These are phyloP conservation scores for Melieria picta DNA, from an alignment of 2,888 invertebrate species.

Conservation along the genomic window DNA sequence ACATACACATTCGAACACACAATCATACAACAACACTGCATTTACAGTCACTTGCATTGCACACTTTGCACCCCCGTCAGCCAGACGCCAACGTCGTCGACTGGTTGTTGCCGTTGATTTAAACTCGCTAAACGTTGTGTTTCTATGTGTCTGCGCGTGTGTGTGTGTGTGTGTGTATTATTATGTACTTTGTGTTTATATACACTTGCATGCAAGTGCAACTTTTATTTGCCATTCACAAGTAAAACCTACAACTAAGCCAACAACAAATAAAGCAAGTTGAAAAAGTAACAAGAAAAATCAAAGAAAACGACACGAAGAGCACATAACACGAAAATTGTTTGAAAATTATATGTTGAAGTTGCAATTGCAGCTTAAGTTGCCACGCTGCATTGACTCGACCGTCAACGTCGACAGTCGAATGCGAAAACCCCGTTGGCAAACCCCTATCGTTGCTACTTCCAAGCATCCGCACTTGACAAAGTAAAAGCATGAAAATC, in stretches of 20 bases:
- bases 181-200: too few relatives aligned
- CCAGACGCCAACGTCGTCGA: too few relatives aligned
- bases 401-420: not conserved
- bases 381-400: not conserved
- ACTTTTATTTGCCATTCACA: conserved; percentile 1
- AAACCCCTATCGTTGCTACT: not conserved
- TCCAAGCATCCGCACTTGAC: not conserved
- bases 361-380: conserved; percentile 26
- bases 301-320: not conserved
- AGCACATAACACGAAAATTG: conserved; percentile 10
- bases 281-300: not conserved
- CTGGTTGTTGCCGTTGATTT: too few relatives aligned
- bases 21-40: too few relatives aligned
- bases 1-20: too few relatives aligned
- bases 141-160: not conserved
- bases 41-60: too few relatives aligned
- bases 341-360: conserved; percentile 29
- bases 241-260: too few relatives aligned
- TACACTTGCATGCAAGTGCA: not conserved
- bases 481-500: not conserved
- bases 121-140: not conserved
- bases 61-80: too few relatives aligned
- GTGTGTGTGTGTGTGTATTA: not conserved
- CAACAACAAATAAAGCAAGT: too few relatives aligned
- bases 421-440: too few relatives aligned